Evolutionary conservation across 2,888 invertebrate genomes (phyloP), one percentile per base, ranked within the genome.

Genomic region (Papilio elwesi): DNA sequence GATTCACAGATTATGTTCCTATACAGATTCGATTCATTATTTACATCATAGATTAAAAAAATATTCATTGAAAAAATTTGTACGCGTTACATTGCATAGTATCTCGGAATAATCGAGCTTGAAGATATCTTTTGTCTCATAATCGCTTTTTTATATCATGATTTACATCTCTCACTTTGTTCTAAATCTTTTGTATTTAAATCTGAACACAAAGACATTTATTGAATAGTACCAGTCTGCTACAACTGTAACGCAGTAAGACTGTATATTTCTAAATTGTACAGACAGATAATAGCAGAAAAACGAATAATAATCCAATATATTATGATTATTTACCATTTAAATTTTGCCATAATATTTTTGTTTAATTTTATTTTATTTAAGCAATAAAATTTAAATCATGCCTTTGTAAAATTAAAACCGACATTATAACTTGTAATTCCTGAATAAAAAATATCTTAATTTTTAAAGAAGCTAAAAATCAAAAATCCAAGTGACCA

Each of bases 401-500:
- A 43, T 7, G 43, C 43, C 43, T 43, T 5, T 43, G 43, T 43
- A n/a, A n/a, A n/a, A n/a, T n/a, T n/a, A n/a, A n/a, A n/a, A n/a
- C n/a, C n/a, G n/a, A n/a, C n/a, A n/a, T n/a, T n/a, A n/a, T n/a
- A n/a, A n/a, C n/a, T n/a, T n/a, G n/a, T n/a, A n/a, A n/a, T n/a
- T n/a, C n/a, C n/a, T n/a, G n/a, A n/a, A n/a, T 15, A 65, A 51
- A 76, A 76, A 78, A 49, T 67, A 55, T 68, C 55, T 63, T 74
- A 70, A n/a, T n/a, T n/a, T n/a, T n/a, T n/a, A n/a, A n/a, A n/a
- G n/a, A n/a, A n/a, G n/a, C n/a, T n/a, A n/a, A n/a, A n/a, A n/a
- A n/a, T n/a, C n/a, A n/a, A 59, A 72, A 75, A 72, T 47, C 52
- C 63, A 66, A 74, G 74, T 74, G 76, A 71, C 76, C 77, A 57